phyloP scores from a whole-genome alignment of 2,797 vertebrate genomes.

The Crypturellus tataupa region DNA sequence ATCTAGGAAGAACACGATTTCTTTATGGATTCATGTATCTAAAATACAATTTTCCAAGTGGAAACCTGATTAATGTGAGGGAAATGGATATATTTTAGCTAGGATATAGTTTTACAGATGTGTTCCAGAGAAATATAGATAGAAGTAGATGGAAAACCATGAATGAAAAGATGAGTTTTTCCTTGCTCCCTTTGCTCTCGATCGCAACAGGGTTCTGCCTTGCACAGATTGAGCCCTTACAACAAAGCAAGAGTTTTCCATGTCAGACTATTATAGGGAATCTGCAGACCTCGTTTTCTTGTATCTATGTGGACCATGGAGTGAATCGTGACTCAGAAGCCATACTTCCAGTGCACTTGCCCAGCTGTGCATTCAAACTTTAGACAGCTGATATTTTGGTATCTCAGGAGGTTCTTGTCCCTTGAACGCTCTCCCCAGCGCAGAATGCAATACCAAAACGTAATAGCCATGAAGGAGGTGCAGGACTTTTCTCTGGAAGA shows the following conservation, averaged over 20 bases:
- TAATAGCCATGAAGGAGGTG: accelerated
- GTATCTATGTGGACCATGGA: neutral
- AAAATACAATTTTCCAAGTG: neutral
- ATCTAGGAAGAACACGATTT: neutral
- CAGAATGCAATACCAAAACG: neutral
- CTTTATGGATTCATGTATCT: neutral
- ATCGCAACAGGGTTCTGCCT: neutral
- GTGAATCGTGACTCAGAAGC: neutral
- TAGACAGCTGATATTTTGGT: slow-evolving; percentile 4
- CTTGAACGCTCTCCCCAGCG: neutral
- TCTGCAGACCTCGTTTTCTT: neutral
- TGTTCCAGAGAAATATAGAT: neutral
- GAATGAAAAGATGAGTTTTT: neutral
- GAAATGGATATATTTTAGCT: neutral
- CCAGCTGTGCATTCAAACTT: neutral
- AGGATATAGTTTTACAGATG: neutral
- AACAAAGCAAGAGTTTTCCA: neutral
- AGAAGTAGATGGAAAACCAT: neutral
- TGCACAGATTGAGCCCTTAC: neutral
- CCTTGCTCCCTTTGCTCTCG: neutral
- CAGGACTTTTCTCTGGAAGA: neutral
- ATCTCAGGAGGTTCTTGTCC: neutral
- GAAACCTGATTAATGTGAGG: neutral
- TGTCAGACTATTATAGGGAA: neutral
- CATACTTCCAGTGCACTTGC: neutral